A percentile compares a stretch with the other conserved stretches of the same genome.
Conservation (phyloP, 2,797 vertebrate species). For the Buceros bicornis region DNA sequence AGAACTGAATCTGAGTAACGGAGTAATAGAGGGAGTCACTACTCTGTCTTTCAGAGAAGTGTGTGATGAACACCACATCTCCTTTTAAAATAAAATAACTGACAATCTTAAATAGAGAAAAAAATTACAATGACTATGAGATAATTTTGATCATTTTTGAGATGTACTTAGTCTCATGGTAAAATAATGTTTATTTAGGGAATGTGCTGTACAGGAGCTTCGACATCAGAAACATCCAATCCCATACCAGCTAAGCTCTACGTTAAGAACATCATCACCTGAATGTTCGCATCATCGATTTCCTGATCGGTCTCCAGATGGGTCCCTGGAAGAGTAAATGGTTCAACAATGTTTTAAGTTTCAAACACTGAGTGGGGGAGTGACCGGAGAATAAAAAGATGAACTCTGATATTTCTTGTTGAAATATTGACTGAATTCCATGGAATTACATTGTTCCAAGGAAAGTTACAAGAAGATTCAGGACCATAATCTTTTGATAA, state of each 20-base stretch:
- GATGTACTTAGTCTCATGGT: not conserved
- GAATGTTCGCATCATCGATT: slow-evolving; percentile 63
- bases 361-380: not conserved
- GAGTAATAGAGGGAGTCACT: not conserved
- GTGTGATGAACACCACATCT: not conserved
- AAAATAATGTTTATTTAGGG: slow-evolving; percentile 71
- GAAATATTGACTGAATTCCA: not conserved
- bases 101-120: not conserved
- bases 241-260: slow-evolving; percentile 69
- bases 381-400: not conserved
- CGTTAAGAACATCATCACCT: slow-evolving; percentile 72
- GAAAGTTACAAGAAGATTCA: not conserved
- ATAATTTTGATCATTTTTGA: not conserved
- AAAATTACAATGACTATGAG: not conserved
- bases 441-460: not conserved
- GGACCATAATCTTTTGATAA: not conserved
- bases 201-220: slow-evolving; percentile 81
- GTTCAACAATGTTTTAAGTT: not conserved
- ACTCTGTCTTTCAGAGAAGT: not conserved
- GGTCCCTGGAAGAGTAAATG: slow-evolving; percentile 77
- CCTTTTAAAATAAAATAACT: not conserved
- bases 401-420: not conserved
- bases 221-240: slow-evolving; percentile 73
- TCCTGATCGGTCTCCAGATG: slow-evolving; percentile 70
- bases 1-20: not conserved